Percentiles rank a stretch among this genome's conserved stretches.
Conservation (phyloP, 2,113 vertebrate species). For the Colaptes auratus region DNA sequence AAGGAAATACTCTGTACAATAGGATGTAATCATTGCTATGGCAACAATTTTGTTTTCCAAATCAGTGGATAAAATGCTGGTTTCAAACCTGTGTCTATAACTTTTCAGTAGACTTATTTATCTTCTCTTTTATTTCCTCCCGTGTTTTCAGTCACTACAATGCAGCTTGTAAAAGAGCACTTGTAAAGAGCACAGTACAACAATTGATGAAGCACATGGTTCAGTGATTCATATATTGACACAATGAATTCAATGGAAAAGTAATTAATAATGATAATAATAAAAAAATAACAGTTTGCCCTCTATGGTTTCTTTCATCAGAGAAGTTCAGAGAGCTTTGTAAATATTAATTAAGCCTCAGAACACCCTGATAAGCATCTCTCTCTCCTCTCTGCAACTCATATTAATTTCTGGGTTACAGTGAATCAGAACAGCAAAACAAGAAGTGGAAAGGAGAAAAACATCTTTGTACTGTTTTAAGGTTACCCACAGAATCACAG, state of each 20-base stretch:
- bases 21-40: neutral
- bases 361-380: slow-evolving; percentile 38
- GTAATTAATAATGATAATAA: slow-evolving; percentile 53
- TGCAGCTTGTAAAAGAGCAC: slow-evolving; percentile 20
- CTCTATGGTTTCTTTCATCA: slow-evolving; percentile 33
- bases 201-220: slow-evolving; percentile 8
- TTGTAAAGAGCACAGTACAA: slow-evolving; percentile 8
- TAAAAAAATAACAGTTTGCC: neutral
- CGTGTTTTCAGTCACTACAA: neutral
- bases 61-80: neutral
- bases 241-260: slow-evolving; percentile 30
- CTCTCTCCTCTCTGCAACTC: neutral
- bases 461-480: neutral
- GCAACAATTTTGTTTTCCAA: slow-evolving; percentile 24
- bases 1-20: neutral
- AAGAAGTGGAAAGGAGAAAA: neutral
- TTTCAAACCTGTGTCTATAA: neutral
- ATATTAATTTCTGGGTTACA: slow-evolving; percentile 33
- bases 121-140: slow-evolving; percentile 28
- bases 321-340: slow-evolving; percentile 16
- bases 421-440: neutral
- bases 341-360: slow-evolving; percentile 56
- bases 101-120: slow-evolving; percentile 11
- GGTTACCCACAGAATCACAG: neutral
- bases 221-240: slow-evolving; percentile 4